Base-by-base conservation (phyloP, 2,888 invertebrate species). In the Eudemis profundana region DNA sequence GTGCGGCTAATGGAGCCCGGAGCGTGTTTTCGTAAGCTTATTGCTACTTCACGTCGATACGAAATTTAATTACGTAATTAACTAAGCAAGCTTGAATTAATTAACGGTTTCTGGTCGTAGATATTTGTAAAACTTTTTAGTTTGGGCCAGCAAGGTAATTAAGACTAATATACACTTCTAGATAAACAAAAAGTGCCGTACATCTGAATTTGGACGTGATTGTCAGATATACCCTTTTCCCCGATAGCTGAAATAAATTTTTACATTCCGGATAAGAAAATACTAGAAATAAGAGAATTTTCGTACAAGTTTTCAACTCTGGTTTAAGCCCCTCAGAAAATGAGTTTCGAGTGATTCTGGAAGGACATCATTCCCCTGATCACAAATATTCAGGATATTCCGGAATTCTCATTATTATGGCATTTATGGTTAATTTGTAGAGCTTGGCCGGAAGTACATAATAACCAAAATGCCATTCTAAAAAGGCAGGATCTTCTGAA, bases 71-170 rank as follows among this genome's bases (percentile, higher is more conserved):
- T 65, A 40, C 60, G 60, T 60, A 38, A 65, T 65, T 60, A 60
- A 65, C 53, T 38, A 60, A 38, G 19, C 60, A 21, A 53, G 38
- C 12, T 50, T 17, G n/a, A 51, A 44, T 42, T 59, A 65, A 53
- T 64, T 65, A 59, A 53, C 51, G 51, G 59, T 59, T 42, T 38
- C 4, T 50, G 40, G 3, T 8, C 8, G 7, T 17, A 14, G 33
- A 42, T n/a, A 49, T 56, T 36, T 46, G 46, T 57, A 27, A 8
- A 51, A 50, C 8, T 21, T 21, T 33, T 7, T 14, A 80, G 80
- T 12, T 15, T 12, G 10, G 10, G 4, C 15, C 10, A 17, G 15
- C 29, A 49, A 47, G 19, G 10, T 5, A 4, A 8, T 15, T 12
- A 17, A 10, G 12, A 44, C 17, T 21, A 12, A n/a, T 0, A n/a